Base-by-base conservation (phyloP, 2,797 vertebrate genomes). In the Delichon dasypus region DNA sequence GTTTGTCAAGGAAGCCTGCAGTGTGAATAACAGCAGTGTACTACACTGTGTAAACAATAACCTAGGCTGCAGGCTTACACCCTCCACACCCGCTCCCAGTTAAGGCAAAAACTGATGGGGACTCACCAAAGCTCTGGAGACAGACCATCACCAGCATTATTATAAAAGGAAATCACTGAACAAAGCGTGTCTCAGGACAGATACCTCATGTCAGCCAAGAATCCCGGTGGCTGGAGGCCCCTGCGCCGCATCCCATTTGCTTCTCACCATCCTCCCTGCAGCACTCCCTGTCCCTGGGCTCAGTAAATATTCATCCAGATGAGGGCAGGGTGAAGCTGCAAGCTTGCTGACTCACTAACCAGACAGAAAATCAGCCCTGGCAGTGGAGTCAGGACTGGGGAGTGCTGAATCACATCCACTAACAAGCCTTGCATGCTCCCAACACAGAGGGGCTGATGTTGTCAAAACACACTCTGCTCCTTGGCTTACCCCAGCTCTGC, bases 341-440 rank as follows among this genome's bases (percentile, higher is more conserved):
- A 67, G 72, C 54, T 13, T 94, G 82, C 95, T 91, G 93, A 81
- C 32, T 94, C 94, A 92, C 76, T 75, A 77, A 88, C 75, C 76
- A 88, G 76, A 25, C 23, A 75, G 85, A 23, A 89, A 96, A 95
- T 53, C 57, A 80, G 75, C 2, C 2, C 77, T 92, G 89, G 78
- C 48, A 87, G 81, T 3, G 0, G 32, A 83, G 36, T 12, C 61
- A 65, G 85, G 93, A 12, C 19, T 9, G 34, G 55, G 40, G 75
- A 71, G 75, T 36, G 82, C 75, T 91, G 82, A 96, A 93, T 89
- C 85, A 89, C 70, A 64, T 15, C 42, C 72, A 4, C 85, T 62
- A 93, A 78, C 54, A 13, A 94, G 82, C 29, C 25, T 23, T 48
- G 54, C 47, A 17, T 0, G 0, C 66, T 64, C 50, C 25, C 58